Percentiles rank a stretch among this genome's conserved stretches.
Evolutionary conservation across 2,888 invertebrate genomes (phyloP).

Genomic region (Hemicrepidius hirtus): DNA sequence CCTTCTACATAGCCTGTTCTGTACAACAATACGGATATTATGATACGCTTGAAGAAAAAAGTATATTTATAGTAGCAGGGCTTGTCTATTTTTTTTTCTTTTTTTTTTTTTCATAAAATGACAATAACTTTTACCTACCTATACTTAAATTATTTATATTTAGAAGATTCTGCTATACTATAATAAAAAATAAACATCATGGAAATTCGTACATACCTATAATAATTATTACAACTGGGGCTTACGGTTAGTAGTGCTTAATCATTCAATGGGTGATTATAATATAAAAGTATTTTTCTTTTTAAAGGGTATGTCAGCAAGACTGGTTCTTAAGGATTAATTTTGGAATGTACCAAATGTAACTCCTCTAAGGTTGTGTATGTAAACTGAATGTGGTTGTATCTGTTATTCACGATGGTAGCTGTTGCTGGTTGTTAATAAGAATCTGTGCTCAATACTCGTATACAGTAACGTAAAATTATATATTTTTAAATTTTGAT

Average conservation of each 20-base stretch:
- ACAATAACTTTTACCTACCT: no score
- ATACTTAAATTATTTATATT: no score
- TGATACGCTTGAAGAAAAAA: no score
- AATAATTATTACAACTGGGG: no score
- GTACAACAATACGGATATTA: no score
- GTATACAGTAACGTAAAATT: conserved; percentile 50
- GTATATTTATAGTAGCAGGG: no score
- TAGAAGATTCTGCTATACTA: not conserved
- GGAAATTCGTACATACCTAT: no score
- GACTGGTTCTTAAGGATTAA: conserved; percentile 40
- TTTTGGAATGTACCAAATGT: conserved; percentile 46
- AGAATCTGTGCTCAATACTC: conserved; percentile 52
- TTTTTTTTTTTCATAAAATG: no score
- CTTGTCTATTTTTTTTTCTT: no score
- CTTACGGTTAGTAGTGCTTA: no score
- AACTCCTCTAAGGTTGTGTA: conserved; percentile 44
- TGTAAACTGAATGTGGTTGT: conserved; percentile 43
- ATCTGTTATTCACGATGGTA: conserved; percentile 43
- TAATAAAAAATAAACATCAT: not conserved
- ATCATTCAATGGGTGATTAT: no score
- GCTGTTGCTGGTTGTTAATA: conserved; percentile 50
- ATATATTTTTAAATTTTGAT: conserved; percentile 52
- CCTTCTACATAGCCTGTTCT: no score
- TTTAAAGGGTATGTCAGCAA: conserved; percentile 37
- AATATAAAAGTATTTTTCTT: conserved; percentile 10